Percentiles rank a stretch among this genome's conserved stretches.
phyloP scores from a whole-genome alignment of 2,113 vertebrate genomes.

The Pluvialis apricaria region DNA sequence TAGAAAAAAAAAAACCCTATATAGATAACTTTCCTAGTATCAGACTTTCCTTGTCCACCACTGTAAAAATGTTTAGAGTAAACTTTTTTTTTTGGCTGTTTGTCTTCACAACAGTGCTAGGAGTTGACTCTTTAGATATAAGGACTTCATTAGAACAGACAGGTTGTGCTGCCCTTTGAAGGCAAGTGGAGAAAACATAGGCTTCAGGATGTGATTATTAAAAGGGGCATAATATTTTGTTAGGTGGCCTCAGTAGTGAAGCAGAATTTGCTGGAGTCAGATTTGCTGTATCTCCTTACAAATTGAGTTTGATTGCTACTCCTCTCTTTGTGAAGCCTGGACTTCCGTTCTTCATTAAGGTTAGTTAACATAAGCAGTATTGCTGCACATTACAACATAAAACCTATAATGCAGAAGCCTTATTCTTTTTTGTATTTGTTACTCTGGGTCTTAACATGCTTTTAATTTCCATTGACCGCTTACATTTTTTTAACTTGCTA shows the following conservation, averaged over 20 bases:
- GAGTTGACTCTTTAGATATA: not conserved
- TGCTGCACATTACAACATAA: not conserved
- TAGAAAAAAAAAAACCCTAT: not conserved
- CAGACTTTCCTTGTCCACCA: not conserved
- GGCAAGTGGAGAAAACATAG: not conserved
- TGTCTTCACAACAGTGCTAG: not conserved
- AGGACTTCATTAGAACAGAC: not conserved
- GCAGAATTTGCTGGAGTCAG: slow-evolving; percentile 79
- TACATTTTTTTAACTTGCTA: not conserved
- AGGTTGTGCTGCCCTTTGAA: not conserved
- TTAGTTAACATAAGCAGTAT: slow-evolving; percentile 23
- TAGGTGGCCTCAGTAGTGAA: slow-evolving; percentile 88
- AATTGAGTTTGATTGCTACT: slow-evolving; percentile 83
- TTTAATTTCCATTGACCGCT: not conserved
- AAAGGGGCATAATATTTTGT: not conserved
- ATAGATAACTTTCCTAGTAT: not conserved
- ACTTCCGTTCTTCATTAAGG: slow-evolving; percentile 87
- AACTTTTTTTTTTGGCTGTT: not conserved
- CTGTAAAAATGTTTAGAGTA: not conserved
- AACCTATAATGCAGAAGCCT: not conserved
- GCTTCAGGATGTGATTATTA: not conserved
- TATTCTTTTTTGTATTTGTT: not conserved
- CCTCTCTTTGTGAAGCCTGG: slow-evolving; percentile 91
- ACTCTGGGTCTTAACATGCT: not conserved
- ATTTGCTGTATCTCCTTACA: slow-evolving; percentile 85